phyloP scores from a whole-genome alignment of 2,888 invertebrate genomes.

The Rhingia rostrata region DNA sequence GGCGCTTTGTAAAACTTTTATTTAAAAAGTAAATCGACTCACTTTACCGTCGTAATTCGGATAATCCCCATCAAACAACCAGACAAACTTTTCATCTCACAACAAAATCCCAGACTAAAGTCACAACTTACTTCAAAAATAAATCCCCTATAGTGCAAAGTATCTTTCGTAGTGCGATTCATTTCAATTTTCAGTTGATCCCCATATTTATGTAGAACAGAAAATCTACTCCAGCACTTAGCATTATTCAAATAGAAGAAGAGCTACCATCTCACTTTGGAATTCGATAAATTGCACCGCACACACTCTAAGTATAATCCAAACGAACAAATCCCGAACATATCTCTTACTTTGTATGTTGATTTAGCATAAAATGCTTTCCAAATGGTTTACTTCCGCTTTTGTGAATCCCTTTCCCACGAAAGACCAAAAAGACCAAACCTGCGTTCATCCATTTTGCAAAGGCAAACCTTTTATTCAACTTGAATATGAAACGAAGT shows the following conservation, averaged over 20 bases:
- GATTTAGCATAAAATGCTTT: conserved; percentile 2
- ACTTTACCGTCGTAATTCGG: too few relatives aligned
- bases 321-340: neutral
- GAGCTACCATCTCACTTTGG: neutral
- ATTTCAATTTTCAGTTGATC: conserved; percentile 8
- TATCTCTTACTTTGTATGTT: neutral
- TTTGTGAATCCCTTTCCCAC: neutral
- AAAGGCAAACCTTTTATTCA: conserved; percentile 7
- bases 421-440: neutral
- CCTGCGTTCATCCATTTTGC: neutral
- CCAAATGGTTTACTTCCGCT: conserved; percentile 33
- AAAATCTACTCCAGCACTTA: neutral
- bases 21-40: too few relatives aligned
- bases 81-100: too few relatives aligned
- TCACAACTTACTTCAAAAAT: too few relatives aligned
- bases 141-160: too few relatives aligned
- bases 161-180: neutral
- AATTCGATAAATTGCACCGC: conserved; percentile 21
- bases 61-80: neutral
- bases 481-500: conserved; percentile 35
- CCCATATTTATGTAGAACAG: neutral
- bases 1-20: too few relatives aligned
- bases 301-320: conserved; percentile 10
- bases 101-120: too few relatives aligned
- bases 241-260: conserved; percentile 27